These are phyloP conservation scores for Scaptomyza pallida DNA, from an alignment of 1,140 invertebrate genomes.

Conservation along the genomic window DNA sequence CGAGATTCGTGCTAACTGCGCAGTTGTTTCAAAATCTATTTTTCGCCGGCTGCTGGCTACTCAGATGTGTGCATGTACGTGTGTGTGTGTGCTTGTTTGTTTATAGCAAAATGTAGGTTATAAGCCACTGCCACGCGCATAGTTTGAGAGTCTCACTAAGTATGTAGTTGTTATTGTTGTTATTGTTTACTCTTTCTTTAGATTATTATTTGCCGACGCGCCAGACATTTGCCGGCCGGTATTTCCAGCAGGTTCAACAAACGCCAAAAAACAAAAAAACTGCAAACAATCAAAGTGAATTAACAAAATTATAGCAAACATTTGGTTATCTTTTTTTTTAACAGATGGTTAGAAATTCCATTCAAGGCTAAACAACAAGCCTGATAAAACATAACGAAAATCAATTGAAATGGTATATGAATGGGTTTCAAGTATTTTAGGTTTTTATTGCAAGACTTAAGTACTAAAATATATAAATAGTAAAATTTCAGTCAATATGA, in stretches of 20 bases:
- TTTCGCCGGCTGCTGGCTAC: constrained; percentile 20
- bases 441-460: constrained; percentile 44
- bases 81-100: constrained; percentile 10
- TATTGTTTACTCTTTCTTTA: constrained; percentile 20
- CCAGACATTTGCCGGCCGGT: constrained; percentile 44
- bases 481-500: constrained; percentile 63
- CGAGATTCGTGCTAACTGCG: constrained; percentile 40
- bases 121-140: constrained; percentile 40
- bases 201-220: constrained; percentile 15
- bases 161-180: constrained; percentile 1
- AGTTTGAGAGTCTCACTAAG: constrained; percentile 5
- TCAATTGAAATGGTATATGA: too few species aligned
- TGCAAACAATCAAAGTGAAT: constrained; percentile 31
- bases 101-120: constrained; percentile 38
- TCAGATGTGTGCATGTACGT: background rate
- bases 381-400: too few species aligned
- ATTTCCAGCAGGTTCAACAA: constrained; percentile 48
- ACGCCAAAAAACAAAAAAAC: constrained; percentile 29
- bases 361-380: too few species aligned
- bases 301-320: background rate
- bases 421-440: constrained; percentile 1
- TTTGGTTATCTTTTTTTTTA: background rate
- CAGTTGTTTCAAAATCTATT: constrained; percentile 47
- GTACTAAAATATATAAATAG: constrained; percentile 25
- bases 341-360: too few species aligned